Base-by-base conservation (phyloP, 2,113 vertebrate species). In the Mellivora capensis region DNA sequence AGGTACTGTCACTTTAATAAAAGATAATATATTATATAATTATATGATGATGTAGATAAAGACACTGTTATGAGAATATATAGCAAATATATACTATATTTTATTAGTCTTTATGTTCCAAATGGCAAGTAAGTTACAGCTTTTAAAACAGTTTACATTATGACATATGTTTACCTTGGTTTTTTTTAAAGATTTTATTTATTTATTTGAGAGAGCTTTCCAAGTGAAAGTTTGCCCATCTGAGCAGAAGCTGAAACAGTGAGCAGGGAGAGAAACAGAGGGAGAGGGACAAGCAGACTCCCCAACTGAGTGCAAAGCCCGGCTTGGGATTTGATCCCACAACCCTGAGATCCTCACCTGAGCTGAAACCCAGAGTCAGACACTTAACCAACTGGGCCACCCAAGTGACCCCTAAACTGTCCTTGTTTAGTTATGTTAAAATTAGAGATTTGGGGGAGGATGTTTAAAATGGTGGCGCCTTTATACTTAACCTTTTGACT, bases 101-200 rank as follows among this genome's bases (percentile, higher is more conserved):
- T 88, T 54, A 59, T 59, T 95, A 81, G 82, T 94, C 17, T 92
- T 94, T 29, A 81, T 8, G 74, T 74, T 93, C n/a, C 34, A 92
- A 96, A 91, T 62, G 69, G 21, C 23, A 94, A 88, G 72, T 44
- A 64, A 89, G 15, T 42, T 82, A 39, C 13, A 93, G n/a, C 29
- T 82, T 93, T 82, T 64, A 85, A 96, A 90, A 59, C 8, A 61
- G 49, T 94, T 95, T 39, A 86, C 3, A 37, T 59, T 74, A 72
- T 72, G 59, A 77, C 23, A 20, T 25, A 49, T 31, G n/a, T 89
- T 87, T 94, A 71, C 12, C 71, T 87, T 21, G 1, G 25, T 11
- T 76, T 92, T 81, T n/a, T 69, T n/a, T 69, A 2, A n/a, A 67
- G 31, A 69, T 69, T 69, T 37, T 37, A 37, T 37, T 69, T 69